Conservation (phyloP, 64 coral and sea anemone genomes). For the Cladopsammia gracilis region DNA sequence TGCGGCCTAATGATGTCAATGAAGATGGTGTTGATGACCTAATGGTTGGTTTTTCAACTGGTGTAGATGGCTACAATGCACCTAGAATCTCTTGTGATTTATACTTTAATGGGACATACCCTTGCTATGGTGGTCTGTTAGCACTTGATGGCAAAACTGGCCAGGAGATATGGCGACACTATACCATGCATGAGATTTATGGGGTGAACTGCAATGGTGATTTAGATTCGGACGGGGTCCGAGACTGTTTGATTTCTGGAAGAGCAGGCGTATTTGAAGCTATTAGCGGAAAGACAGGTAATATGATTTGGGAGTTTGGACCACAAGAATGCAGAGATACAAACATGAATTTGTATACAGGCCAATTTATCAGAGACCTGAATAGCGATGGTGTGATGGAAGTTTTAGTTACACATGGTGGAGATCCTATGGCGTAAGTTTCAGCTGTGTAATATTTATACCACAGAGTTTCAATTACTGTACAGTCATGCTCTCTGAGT, state of each 20-base stretch:
- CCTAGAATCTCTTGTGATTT: constrained; percentile 93
- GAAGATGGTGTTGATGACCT: constrained; percentile 93
- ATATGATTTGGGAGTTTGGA: constrained; percentile 88
- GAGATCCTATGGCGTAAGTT: constrained; percentile 96
- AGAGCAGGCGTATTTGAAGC: constrained; percentile 95
- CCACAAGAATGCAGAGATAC: constrained; percentile 78
- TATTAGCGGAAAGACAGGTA: constrained; percentile 79
- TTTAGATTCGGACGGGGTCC: constrained; percentile 83
- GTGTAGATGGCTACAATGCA: constrained; percentile 88
- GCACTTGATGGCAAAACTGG: constrained; percentile 93
- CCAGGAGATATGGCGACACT: constrained; percentile 95
- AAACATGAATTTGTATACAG: constrained; percentile 95
- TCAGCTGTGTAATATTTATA: not conserved
- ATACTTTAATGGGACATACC: constrained; percentile 94
- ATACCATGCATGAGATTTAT: constrained; percentile 98
- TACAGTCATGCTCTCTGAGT: no score
- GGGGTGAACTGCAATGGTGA: constrained; percentile 97
- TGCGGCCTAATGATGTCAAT: constrained; percentile 95
- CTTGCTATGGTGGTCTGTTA: constrained; percentile 90
- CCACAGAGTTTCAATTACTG: no score
- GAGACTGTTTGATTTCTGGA: constrained; percentile 90
- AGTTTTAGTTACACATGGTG: constrained; percentile 92
- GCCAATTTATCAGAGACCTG: constrained; percentile 94
- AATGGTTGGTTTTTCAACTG: constrained; percentile 94
- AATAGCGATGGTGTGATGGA: constrained; percentile 94